Conservation (phyloP, 2,797 vertebrate species). For the Molossus alvarezi region DNA sequence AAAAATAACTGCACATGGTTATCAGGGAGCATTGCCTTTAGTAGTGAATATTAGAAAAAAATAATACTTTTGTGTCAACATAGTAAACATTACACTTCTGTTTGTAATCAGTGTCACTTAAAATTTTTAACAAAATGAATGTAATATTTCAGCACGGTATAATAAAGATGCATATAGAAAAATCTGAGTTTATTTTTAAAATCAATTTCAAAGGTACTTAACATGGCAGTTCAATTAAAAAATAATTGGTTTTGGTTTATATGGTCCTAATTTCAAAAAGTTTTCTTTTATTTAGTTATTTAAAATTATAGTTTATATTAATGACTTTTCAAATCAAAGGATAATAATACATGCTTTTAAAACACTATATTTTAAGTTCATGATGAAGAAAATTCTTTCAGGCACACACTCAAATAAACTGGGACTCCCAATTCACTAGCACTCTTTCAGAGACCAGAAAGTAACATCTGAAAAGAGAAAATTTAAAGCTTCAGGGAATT, state of each 20-base stretch:
- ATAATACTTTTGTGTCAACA: background rate
- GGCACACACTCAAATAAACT: background rate
- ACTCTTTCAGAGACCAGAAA: background rate
- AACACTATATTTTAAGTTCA: background rate
- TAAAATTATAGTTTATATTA: conserved; percentile 5
- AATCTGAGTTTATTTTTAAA: conserved; percentile 20
- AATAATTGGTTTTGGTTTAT: conserved; percentile 37
- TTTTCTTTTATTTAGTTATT: background rate
- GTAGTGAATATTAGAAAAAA: conserved; percentile 8
- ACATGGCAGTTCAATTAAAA: background rate
- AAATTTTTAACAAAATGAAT: conserved; percentile 2
- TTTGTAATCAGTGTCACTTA: background rate
- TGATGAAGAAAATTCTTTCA: conserved; percentile 41
- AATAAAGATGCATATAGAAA: background rate
- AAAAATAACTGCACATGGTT: background rate
- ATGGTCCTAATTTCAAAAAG: conserved; percentile 29
- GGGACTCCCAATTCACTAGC: background rate
- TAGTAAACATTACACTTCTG: background rate
- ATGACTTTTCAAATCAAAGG: conserved; percentile 46
- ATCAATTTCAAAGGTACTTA: background rate
- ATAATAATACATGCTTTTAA: conserved; percentile 24
- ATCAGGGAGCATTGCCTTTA: background rate
- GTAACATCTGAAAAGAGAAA: conserved; percentile 29
- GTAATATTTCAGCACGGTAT: background rate
- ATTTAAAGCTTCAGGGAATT: background rate